Evolutionary conservation across 2,797 vertebrate species (phyloP), one percentile per base, ranked within the genome.

Genomic region (Melanotaenia trifasciata): DNA sequence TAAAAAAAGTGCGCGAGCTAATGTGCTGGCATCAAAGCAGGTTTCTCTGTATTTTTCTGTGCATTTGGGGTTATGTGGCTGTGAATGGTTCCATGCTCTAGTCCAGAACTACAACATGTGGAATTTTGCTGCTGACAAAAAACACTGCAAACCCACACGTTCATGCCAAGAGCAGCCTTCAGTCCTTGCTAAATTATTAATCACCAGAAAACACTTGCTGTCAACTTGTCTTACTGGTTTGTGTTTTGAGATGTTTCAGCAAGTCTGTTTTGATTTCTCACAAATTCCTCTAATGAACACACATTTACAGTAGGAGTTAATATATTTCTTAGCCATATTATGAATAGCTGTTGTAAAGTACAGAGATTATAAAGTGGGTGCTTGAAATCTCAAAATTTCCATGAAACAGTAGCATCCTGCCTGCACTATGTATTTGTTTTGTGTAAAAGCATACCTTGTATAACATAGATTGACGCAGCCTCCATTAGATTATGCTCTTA

Each of bases 171-270:
- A 92, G 86, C 87, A 86, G 80, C 86, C 80, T 84, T 87, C 86
- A 86, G 82, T 87, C 76, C 81, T 77, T 58, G 40, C 79, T 92
- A 70, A 90, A 91, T 90, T 87, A 90, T 91, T 90, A 84, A 90
- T 61, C 50, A 61, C 36, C 60, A 78, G 67, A 88, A 91, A 91
- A 87, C 54, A 74, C 80, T 72, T 71, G 45, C 78, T 85, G 88
- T 85, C 84, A 84, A 70, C 83, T 83, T 78, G 75, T 81, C 81
- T 88, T 78, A 85, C 66, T 64, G 67, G 72, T 69, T 69, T n/a
- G 28, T 85, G 78, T 84, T 88, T 73, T 81, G 70, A 88, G 78
- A 82, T 74, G 66, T 63, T 78, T 43, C 50, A 36, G 70, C 33
- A 45, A 28, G 69, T n/a, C 54, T 36, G 72, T 71, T 87, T 79